Conservation (phyloP, 2,797 vertebrate species). For the Smutsia temminckii region DNA sequence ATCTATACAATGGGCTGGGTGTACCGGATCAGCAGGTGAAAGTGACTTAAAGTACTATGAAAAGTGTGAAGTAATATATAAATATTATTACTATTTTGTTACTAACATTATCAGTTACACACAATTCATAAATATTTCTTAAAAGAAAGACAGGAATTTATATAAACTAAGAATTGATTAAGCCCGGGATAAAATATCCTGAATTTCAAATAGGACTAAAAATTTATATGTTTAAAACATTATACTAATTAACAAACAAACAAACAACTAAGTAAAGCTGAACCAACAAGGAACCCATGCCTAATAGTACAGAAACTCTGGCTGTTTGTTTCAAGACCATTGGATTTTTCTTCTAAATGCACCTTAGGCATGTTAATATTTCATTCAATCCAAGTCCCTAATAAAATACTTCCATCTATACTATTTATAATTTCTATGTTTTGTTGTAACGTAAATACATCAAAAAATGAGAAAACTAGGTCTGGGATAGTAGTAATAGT, state of each 20-base stretch:
- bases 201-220: slow-evolving; percentile 23
- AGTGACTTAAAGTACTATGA: neutral
- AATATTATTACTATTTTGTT: neutral
- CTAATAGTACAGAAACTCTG: neutral
- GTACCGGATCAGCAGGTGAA: neutral
- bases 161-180: neutral
- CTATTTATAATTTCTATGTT: slow-evolving; percentile 19
- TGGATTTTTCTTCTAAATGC: neutral
- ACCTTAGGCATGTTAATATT: neutral
- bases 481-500: neutral
- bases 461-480: slow-evolving; percentile 1
- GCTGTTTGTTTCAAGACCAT: neutral
- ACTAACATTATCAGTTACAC: neutral
- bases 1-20: neutral
- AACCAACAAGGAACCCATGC: neutral
- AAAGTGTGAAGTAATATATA: neutral
- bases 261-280: neutral
- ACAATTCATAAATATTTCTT: neutral
- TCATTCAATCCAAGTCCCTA: neutral
- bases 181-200: neutral
- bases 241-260: neutral
- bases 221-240: neutral
- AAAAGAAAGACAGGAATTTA: slow-evolving; percentile 4
- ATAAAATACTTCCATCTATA: slow-evolving; percentile 8
- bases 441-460: neutral